Evolutionary conservation across 1,140 invertebrate genomes (phyloP).

Genomic region (Proales similis): DNA sequence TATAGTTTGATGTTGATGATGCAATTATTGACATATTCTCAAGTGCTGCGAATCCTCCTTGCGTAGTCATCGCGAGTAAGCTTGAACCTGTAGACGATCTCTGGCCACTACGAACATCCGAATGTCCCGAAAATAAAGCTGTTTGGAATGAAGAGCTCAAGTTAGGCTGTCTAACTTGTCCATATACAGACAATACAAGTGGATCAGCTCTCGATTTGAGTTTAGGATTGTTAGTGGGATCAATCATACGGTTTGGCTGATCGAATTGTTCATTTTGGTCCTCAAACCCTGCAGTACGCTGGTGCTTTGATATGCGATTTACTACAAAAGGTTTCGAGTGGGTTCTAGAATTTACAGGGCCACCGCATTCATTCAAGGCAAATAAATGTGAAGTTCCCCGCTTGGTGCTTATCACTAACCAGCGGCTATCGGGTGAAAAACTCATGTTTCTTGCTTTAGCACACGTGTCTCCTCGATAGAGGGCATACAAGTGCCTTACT

Average conservation of each 20-base stretch:
- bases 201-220: slow-evolving; percentile 15
- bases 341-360: slow-evolving; percentile 73
- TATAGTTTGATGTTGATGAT: too few species aligned
- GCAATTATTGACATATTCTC: too few species aligned
- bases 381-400: slow-evolving; percentile 95
- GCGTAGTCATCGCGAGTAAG: too few species aligned
- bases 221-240: slow-evolving; percentile 21
- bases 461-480: slow-evolving; percentile 69
- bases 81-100: background rate
- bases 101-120: slow-evolving; percentile 9
- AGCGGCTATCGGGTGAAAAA: slow-evolving; percentile 79
- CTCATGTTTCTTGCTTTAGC: slow-evolving; percentile 61
- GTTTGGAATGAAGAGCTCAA: slow-evolving; percentile 25
- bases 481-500: slow-evolving; percentile 89
- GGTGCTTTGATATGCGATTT: slow-evolving; percentile 81
- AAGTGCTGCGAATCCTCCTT: too few species aligned
- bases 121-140: slow-evolving; percentile 12
- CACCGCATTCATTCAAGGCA: slow-evolving; percentile 92
- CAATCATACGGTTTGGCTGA: background rate
- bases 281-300: slow-evolving; percentile 80
- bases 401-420: slow-evolving; percentile 85
- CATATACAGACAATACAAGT: slow-evolving; percentile 23
- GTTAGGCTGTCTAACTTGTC: slow-evolving; percentile 35
- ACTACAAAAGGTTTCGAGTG: slow-evolving; percentile 86
- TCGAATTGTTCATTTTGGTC: slow-evolving; percentile 5